These are phyloP conservation scores for Agrochola lota DNA, from an alignment of 2,888 invertebrate genomes.

Conservation along the genomic window DNA sequence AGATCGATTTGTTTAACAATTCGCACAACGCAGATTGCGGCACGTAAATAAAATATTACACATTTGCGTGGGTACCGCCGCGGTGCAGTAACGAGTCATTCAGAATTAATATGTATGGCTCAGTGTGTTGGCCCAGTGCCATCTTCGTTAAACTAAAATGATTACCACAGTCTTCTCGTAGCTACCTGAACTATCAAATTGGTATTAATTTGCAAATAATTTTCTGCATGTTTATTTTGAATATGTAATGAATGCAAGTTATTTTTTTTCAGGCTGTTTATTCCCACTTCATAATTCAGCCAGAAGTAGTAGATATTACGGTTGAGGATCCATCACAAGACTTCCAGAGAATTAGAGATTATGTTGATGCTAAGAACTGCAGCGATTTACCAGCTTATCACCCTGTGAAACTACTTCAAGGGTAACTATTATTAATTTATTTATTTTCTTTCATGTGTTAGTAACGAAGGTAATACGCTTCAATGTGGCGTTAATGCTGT, in stretches of 20 bases:
- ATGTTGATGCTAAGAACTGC: constrained; percentile 95
- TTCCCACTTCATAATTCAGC: constrained; percentile 87
- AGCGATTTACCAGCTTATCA: constrained; percentile 92
- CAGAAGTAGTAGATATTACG: constrained; percentile 91
- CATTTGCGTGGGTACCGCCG: constrained; percentile 11
- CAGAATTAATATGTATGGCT: not conserved
- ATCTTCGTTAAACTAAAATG: constrained; percentile 2
- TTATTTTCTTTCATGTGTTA: not conserved
- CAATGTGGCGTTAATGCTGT: no score
- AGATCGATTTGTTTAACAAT: not conserved
- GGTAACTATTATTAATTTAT: constrained; percentile 79
- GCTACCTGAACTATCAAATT: not conserved
- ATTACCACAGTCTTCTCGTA: not conserved
- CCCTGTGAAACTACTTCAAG: constrained; percentile 91
- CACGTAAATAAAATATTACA: constrained; percentile 8
- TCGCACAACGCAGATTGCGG: not conserved
- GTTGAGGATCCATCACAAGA: constrained; percentile 98
- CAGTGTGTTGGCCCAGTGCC: constrained; percentile 35
- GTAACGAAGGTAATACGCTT: not conserved
- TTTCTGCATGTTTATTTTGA: not conserved
- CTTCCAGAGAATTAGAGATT: constrained; percentile 97
- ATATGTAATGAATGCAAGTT: not conserved
- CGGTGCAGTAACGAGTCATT: not conserved
- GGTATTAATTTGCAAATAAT: constrained; percentile 11
- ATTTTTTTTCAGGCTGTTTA: constrained; percentile 88